phyloP scores from a whole-genome alignment of 2,113 vertebrate species.

The Cyanoramphus novaezelandiae region DNA sequence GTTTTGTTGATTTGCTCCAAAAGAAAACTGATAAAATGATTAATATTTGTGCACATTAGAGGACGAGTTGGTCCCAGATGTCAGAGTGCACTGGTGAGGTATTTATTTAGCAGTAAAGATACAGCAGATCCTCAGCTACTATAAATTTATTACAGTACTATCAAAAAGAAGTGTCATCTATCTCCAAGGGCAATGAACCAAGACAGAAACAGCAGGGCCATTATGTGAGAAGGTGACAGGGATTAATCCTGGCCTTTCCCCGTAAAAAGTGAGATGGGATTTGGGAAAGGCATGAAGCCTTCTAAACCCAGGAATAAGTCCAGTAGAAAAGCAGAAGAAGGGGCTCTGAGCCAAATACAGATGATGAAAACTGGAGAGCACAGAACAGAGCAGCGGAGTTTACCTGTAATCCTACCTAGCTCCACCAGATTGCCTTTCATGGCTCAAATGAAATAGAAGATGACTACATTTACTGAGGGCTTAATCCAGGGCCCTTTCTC shows the following conservation, averaged over 20 bases:
- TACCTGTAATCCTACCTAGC: conserved; percentile 31
- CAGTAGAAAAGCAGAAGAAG: background rate
- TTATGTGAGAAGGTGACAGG: background rate
- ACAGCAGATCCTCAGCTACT: rapidly evolving
- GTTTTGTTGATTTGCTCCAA: background rate
- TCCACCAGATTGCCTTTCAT: background rate
- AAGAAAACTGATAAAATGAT: background rate
- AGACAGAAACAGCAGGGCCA: background rate
- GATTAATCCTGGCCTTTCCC: background rate
- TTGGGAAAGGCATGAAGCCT: background rate
- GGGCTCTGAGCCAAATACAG: background rate
- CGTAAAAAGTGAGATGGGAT: background rate
- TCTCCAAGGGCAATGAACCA: background rate
- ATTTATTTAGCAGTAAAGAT: background rate
- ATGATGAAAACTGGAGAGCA: background rate
- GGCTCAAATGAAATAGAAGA: background rate
- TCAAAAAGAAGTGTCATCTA: background rate
- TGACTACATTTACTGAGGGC: background rate
- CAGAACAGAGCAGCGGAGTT: background rate
- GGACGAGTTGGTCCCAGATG: background rate
- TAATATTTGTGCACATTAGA: background rate
- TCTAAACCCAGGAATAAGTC: background rate
- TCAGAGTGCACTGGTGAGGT: background rate
- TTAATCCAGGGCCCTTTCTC: background rate
- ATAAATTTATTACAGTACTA: background rate